Evolutionary conservation across 1,140 invertebrate species (phyloP).

Genomic region (Leucophenga varia): DNA sequence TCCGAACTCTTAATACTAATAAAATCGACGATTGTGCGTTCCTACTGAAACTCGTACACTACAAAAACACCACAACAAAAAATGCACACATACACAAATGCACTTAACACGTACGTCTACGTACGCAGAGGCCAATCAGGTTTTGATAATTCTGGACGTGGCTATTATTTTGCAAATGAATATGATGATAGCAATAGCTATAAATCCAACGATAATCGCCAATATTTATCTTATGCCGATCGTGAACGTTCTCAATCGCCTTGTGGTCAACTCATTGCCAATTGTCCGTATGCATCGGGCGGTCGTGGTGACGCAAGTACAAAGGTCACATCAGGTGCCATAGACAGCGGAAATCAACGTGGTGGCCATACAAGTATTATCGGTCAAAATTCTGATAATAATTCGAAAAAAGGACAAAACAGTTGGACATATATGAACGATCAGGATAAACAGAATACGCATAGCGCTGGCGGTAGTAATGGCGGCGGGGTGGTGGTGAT

Average conservation of each 20-base stretch:
- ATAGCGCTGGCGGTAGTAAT: neutral
- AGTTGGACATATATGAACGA: slow-evolving; percentile 49
- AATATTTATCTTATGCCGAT: slow-evolving; percentile 26
- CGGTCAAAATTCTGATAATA: slow-evolving; percentile 13
- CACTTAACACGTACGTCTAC: neutral
- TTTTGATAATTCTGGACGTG: slow-evolving; percentile 57
- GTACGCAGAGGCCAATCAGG: slow-evolving; percentile 47
- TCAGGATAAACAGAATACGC: slow-evolving; percentile 28
- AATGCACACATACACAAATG: slow-evolving; percentile 21
- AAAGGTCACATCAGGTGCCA: slow-evolving; percentile 39
- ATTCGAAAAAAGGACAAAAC: slow-evolving; percentile 16
- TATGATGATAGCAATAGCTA: slow-evolving; percentile 30
- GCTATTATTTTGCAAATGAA: slow-evolving; percentile 56
- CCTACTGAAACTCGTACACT: slow-evolving; percentile 15
- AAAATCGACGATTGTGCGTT: no score
- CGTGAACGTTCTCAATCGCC: slow-evolving; percentile 21
- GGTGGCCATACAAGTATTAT: slow-evolving; percentile 35
- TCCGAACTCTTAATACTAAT: slow-evolving; percentile 1
- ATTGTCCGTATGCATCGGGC: slow-evolving; percentile 36
- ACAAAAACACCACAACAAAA: slow-evolving; percentile 11
- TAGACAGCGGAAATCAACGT: slow-evolving; percentile 34
- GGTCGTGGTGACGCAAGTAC: slow-evolving; percentile 12
- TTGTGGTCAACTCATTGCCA: slow-evolving; percentile 32
- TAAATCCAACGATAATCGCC: slow-evolving; percentile 25
- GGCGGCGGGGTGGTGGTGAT: slow-evolving; percentile 1